Conservation (phyloP, 2,888 invertebrate species). For the Drosophila subsilvestris region DNA sequence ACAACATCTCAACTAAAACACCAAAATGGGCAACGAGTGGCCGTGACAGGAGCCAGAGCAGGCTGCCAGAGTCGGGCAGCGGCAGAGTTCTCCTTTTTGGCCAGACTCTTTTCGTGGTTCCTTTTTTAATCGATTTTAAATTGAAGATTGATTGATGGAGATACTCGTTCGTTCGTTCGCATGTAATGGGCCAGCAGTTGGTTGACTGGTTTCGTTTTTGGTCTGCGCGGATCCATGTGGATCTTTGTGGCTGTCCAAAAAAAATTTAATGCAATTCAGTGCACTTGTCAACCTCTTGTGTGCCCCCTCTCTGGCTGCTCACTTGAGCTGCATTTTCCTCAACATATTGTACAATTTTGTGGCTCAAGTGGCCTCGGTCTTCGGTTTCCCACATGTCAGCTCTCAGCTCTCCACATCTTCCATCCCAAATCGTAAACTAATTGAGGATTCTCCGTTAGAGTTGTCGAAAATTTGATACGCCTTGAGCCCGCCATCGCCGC, state of each 20-base stretch:
- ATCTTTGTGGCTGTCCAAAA: constrained; percentile 7
- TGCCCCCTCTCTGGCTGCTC: background rate
- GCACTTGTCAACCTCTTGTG: constrained; percentile 18
- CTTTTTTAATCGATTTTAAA: constrained; percentile 67
- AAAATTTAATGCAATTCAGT: constrained; percentile 16
- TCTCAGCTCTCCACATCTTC: background rate
- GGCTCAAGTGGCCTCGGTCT: constrained; percentile 21
- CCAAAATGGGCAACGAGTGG: constrained; percentile 14
- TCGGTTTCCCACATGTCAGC: constrained; percentile 19
- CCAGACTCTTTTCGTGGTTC: constrained; percentile 16
- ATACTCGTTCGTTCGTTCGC: no score
- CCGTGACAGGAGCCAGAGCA: background rate
- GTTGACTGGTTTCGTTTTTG: constrained; percentile 13
- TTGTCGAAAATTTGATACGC: constrained; percentile 17
- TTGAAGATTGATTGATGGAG: constrained; percentile 69
- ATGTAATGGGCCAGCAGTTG: background rate
- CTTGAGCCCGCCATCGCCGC: background rate
- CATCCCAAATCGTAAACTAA: background rate
- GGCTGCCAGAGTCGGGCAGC: no score
- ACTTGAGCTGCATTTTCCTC: constrained; percentile 35
- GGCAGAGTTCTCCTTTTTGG: constrained; percentile 28
- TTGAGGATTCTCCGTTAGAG: background rate
- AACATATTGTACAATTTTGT: constrained; percentile 1
- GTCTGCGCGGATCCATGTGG: background rate
- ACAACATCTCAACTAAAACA: constrained; percentile 62